Conservation (phyloP, 2,888 invertebrate species). For the Muschampia plurimacula region DNA sequence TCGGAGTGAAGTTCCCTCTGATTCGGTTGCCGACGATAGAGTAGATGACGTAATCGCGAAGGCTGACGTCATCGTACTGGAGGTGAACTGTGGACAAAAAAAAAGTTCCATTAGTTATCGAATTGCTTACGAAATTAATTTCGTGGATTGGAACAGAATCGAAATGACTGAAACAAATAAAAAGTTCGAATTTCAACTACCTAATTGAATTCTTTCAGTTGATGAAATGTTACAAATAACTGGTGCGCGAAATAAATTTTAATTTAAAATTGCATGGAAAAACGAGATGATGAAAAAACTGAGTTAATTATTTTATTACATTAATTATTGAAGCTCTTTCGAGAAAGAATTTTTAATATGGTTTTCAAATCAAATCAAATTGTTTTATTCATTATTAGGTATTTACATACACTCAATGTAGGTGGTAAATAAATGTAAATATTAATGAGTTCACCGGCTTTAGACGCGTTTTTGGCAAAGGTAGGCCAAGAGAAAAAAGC, state of each 20-base stretch:
- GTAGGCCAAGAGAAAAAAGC: too few species aligned
- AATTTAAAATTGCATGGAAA: slow-evolving; percentile 9
- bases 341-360: too few species aligned
- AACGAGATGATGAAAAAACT: background rate
- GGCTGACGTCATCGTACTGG: slow-evolving; percentile 61
- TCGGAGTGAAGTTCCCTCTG: slow-evolving; percentile 78
- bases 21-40: slow-evolving; percentile 69
- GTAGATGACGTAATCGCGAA: slow-evolving; percentile 75
- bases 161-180: slow-evolving; percentile 11
- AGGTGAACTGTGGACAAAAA: slow-evolving; percentile 69
- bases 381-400: too few species aligned
- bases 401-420: too few species aligned
- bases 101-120: slow-evolving; percentile 11
- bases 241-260: slow-evolving; percentile 14
- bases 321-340: too few species aligned
- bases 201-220: slow-evolving; percentile 27
- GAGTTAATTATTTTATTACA: too few species aligned
- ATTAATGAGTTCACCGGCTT: too few species aligned
- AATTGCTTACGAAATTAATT: slow-evolving; percentile 11
- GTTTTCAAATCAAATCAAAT: too few species aligned
- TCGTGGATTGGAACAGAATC: background rate
- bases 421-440: too few species aligned
- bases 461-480: too few species aligned
- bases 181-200: slow-evolving; percentile 7
- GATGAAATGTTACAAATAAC: slow-evolving; percentile 7